A percentile compares a stretch with the other conserved stretches of the same genome.
Evolutionary conservation across 1,140 invertebrate genomes (phyloP).

Genomic region (Drosophila prosaltans): DNA sequence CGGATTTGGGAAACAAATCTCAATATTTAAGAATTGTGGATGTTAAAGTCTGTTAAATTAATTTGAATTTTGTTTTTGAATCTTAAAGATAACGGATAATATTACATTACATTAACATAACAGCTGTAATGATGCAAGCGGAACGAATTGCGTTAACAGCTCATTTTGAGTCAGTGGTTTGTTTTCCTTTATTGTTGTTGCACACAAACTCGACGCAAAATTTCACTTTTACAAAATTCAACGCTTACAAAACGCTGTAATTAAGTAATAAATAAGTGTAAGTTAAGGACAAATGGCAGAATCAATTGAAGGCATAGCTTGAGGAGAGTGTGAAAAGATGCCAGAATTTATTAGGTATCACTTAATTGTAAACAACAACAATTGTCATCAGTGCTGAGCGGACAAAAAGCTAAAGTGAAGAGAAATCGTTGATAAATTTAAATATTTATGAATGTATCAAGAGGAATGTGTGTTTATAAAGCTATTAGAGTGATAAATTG

Average conservation of each 20-base stretch:
- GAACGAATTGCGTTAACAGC: background rate
- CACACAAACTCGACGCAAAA: constrained; percentile 36
- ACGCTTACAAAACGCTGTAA: constrained; percentile 10
- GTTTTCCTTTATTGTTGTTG: constrained; percentile 7
- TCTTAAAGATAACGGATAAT: too few species aligned
- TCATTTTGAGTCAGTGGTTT: background rate
- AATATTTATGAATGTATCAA: background rate
- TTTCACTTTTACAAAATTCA: constrained; percentile 49
- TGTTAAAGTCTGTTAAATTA: too few species aligned
- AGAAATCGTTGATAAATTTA: background rate
- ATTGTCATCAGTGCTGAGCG: background rate
- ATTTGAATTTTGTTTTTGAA: too few species aligned
- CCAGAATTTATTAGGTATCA: background rate
- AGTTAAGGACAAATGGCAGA: background rate
- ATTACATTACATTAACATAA: background rate
- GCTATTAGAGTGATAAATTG: too few species aligned
- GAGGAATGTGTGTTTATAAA: background rate
- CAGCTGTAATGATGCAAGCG: background rate
- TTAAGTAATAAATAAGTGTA: constrained; percentile 38
- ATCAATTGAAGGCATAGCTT: constrained; percentile 10
- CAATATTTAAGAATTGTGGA: too few species aligned
- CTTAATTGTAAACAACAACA: constrained; percentile 10
- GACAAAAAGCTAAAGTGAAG: background rate
- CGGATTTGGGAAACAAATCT: too few species aligned
- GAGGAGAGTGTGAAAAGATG: background rate